A percentile compares a stretch with the other conserved stretches of the same genome.
These are phyloP conservation scores for Tetragonula clypearis DNA, from an alignment of 1,140 invertebrate species.

Conservation along the genomic window DNA sequence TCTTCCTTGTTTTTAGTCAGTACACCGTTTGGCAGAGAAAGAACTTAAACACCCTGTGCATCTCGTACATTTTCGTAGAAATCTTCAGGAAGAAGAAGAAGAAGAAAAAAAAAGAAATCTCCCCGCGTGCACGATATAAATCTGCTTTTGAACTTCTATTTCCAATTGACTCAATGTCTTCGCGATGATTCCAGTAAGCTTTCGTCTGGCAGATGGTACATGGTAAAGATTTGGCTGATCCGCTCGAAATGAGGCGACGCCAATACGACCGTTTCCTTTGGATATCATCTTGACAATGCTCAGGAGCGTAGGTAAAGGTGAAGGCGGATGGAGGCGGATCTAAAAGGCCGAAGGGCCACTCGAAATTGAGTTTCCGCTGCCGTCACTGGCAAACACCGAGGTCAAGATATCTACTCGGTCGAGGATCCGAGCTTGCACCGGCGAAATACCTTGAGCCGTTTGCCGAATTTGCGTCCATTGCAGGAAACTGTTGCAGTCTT, in stretches of 20 bases:
- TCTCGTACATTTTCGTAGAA: too few relatives aligned
- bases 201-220: not conserved
- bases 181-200: not conserved
- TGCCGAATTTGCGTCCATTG: constrained; percentile 29
- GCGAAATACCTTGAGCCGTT: constrained; percentile 33
- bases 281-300: constrained; percentile 47
- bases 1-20: too few relatives aligned
- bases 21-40: too few relatives aligned
- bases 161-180: constrained; percentile 9
- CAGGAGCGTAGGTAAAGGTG: constrained; percentile 36
- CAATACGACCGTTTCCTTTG: constrained; percentile 37
- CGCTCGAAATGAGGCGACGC: not conserved
- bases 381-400: constrained; percentile 57
- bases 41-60: too few relatives aligned
- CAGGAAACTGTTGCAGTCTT: constrained; percentile 6
- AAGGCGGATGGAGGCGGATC: constrained; percentile 32
- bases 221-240: constrained; percentile 19
- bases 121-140: not conserved
- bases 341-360: constrained; percentile 56
- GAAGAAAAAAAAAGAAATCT: not conserved
- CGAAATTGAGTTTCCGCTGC: constrained; percentile 62
- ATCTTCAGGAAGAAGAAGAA: not conserved
- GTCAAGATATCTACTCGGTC: constrained; percentile 61
- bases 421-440: constrained; percentile 28
- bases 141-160: not conserved